A percentile compares a stretch with the other conserved stretches of the same genome.
Conservation (phyloP, 2,888 invertebrate species). For the Drosophila meridionalis region DNA sequence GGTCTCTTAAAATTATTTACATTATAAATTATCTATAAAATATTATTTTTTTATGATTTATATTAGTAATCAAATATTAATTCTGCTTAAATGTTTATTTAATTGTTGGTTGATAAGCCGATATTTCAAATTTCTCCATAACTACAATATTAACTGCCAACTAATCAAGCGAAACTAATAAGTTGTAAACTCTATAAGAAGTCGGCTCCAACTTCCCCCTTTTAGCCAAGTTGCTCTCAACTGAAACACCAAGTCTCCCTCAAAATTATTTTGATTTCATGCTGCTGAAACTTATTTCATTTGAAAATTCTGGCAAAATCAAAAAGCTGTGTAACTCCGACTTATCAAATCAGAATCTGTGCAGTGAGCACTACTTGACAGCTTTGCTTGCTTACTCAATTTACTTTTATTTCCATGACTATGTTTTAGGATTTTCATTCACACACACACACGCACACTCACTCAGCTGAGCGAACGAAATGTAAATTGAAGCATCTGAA, state of each 20-base stretch:
- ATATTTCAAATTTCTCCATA: too few relatives aligned
- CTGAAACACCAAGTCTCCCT: background rate
- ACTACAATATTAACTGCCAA: background rate
- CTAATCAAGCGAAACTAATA: background rate
- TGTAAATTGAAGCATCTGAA: conserved; percentile 74
- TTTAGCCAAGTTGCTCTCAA: background rate
- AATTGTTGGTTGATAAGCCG: too few relatives aligned
- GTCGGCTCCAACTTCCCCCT: background rate
- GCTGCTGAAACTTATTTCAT: background rate
- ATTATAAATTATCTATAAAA: too few relatives aligned
- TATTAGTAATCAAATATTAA: too few relatives aligned
- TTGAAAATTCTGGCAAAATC: background rate
- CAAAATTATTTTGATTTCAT: background rate
- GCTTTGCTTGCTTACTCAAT: background rate
- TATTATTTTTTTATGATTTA: too few relatives aligned
- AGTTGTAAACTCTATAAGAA: too few relatives aligned
- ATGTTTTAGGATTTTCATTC: background rate
- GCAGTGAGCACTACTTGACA: background rate
- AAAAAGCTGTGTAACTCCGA: background rate
- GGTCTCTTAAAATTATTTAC: too few relatives aligned
- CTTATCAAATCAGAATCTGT: conserved; percentile 9
- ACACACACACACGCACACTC: conserved; percentile 10
- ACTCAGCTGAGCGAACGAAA: conserved; percentile 55
- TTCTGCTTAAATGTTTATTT: too few relatives aligned
- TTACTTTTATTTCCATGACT: background rate